A percentile compares a stretch with the other conserved stretches of the same genome.
Evolutionary conservation across 2,888 invertebrate genomes (phyloP).

Genomic region (Salticus scenicus): DNA sequence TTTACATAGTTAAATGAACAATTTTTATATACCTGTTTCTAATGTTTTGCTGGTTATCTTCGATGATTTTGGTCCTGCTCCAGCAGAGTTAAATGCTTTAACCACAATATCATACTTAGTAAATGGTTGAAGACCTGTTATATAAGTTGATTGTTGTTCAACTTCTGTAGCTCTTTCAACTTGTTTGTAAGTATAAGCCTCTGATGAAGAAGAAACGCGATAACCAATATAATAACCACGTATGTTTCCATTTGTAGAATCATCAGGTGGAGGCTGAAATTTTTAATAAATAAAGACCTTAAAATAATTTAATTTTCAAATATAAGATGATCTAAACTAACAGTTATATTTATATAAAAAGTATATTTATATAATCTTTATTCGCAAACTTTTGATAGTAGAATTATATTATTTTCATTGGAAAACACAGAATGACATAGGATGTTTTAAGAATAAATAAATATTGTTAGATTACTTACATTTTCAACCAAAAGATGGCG

Average conservation of each 20-base stretch:
- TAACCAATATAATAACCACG: slow-evolving; percentile 69
- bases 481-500: too few relatives aligned
- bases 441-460: too few relatives aligned
- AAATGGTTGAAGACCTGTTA: slow-evolving; percentile 87
- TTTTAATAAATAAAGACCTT: background rate
- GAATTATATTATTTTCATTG: too few relatives aligned
- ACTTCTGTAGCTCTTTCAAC: slow-evolving; percentile 82
- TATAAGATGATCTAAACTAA: too few relatives aligned
- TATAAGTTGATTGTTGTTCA: slow-evolving; percentile 84
- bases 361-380: too few relatives aligned
- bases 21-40: slow-evolving; percentile 81
- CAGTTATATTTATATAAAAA: too few relatives aligned
- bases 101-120: slow-evolving; percentile 96
- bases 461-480: too few relatives aligned
- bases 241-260: slow-evolving; percentile 56
- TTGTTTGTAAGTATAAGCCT: slow-evolving; percentile 87
- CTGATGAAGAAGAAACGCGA: slow-evolving; percentile 74
- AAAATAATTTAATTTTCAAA: too few relatives aligned
- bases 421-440: too few relatives aligned
- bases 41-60: slow-evolving; percentile 94
- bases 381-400: too few relatives aligned
- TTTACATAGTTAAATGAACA: too few relatives aligned
- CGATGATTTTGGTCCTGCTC: slow-evolving; percentile 91
- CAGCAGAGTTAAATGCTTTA: slow-evolving; percentile 95
- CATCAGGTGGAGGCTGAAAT: slow-evolving; percentile 48